phyloP scores from a whole-genome alignment of 1,140 invertebrate species.

The Yoshiicerus persimilis region DNA sequence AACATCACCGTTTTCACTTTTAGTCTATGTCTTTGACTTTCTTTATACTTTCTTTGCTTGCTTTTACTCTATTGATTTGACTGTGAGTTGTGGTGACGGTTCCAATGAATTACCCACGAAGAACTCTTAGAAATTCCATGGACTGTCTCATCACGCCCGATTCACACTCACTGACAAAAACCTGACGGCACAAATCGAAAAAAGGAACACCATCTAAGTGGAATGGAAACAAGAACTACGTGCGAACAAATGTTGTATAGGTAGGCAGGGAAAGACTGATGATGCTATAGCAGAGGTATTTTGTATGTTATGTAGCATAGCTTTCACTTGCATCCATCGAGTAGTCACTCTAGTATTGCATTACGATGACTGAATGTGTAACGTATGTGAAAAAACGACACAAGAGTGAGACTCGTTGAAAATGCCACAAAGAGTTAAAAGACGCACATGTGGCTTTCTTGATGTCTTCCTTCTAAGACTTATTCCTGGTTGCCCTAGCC shows the following conservation, averaged over 20 bases:
- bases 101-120: conserved; percentile 11
- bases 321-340: not conserved
- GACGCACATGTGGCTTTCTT: conserved; percentile 7
- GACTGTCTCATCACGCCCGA: conserved; percentile 17
- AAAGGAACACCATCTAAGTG: conserved; percentile 12
- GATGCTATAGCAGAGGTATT: not conserved
- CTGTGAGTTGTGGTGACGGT: conserved; percentile 27
- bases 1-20: not conserved
- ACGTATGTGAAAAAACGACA: not conserved
- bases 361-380: not conserved
- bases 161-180: not conserved
- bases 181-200: not conserved
- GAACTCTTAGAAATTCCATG: not conserved
- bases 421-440: conserved; percentile 22
- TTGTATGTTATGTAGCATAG: not conserved
- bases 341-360: not conserved
- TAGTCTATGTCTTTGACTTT: not conserved
- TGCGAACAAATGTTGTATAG: not conserved
- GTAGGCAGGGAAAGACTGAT: not conserved
- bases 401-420: not conserved
- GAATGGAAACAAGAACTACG: conserved; percentile 25
- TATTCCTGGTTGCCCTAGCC: not conserved
- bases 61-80: not conserved
- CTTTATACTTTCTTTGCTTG: not conserved
- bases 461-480: conserved; percentile 3